Percentiles rank a stretch among this genome's conserved stretches.
Conservation (phyloP, 2,113 vertebrate genomes). For the Tricholaema leucomelas region DNA sequence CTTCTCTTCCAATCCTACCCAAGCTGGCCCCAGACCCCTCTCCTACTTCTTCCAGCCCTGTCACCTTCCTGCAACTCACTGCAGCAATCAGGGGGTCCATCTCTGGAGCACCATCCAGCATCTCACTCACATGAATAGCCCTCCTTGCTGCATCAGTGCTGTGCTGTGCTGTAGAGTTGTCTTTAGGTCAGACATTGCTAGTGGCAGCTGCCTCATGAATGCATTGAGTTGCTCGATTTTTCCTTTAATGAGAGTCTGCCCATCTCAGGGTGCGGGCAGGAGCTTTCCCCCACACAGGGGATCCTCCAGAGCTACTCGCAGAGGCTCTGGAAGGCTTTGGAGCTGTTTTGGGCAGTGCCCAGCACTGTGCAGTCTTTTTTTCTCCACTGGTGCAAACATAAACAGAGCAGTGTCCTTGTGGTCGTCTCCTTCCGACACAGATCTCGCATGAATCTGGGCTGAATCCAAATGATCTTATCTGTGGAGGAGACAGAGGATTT, state of each 20-base stretch:
- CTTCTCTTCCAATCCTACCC: neutral
- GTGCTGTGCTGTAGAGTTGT: fast-evolving
- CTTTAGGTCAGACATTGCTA: neutral
- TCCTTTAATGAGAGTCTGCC: neutral
- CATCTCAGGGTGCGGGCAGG: neutral
- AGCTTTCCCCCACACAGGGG: fast-evolving
- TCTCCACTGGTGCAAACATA: neutral
- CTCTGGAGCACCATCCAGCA: fast-evolving
- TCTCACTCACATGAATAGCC: fast-evolving
- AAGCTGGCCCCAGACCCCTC: neutral
- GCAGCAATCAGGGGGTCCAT: neutral
- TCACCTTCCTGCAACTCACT: neutral
- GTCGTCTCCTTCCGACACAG: neutral
- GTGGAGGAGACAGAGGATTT: neutral
- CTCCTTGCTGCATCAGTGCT: fast-evolving
- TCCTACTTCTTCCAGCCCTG: fast-evolving
- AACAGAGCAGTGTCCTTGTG: constrained; percentile 33
- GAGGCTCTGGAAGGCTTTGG: neutral
- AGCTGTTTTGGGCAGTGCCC: neutral
- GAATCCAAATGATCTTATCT: constrained; percentile 49
- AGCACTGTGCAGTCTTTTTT: neutral
- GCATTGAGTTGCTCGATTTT: fast-evolving
- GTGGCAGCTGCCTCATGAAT: fast-evolving
- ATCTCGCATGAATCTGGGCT: constrained; percentile 26
- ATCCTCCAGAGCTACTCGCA: fast-evolving